These are phyloP conservation scores for Sebastes taczanowskii DNA, from an alignment of 2,797 vertebrate species.

Conservation along the genomic window DNA sequence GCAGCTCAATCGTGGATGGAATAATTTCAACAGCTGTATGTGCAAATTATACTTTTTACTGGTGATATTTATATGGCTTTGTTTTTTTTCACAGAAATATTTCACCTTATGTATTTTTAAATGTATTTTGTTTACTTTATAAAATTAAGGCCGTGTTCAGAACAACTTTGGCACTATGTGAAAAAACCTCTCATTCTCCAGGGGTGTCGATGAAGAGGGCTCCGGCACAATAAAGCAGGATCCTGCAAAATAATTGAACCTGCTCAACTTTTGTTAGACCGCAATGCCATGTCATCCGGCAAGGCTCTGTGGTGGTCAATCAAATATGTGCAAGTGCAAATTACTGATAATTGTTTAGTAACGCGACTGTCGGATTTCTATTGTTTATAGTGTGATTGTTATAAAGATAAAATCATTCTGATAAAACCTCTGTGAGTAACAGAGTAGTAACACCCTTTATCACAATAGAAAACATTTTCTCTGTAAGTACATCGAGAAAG, in stretches of 20 bases:
- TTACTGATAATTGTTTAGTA: background rate
- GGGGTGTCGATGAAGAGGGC: accelerated
- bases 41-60: background rate
- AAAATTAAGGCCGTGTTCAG: background rate
- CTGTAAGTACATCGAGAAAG: background rate
- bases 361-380: background rate
- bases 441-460: background rate
- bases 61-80: background rate
- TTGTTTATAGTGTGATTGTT: background rate
- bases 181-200: background rate
- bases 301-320: background rate
- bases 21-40: background rate
- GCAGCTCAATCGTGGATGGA: background rate
- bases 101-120: background rate
- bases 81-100: background rate
- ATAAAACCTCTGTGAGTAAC: background rate
- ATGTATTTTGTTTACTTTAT: too few relatives aligned
- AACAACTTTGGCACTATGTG: background rate
- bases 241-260: background rate
- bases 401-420: background rate
- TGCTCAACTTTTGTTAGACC: background rate
- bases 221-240: accelerated
- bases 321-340: background rate
- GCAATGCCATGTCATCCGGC: background rate
- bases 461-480: background rate